phyloP scores from a whole-genome alignment of 2,888 invertebrate species.

The Tiliacea aurago region DNA sequence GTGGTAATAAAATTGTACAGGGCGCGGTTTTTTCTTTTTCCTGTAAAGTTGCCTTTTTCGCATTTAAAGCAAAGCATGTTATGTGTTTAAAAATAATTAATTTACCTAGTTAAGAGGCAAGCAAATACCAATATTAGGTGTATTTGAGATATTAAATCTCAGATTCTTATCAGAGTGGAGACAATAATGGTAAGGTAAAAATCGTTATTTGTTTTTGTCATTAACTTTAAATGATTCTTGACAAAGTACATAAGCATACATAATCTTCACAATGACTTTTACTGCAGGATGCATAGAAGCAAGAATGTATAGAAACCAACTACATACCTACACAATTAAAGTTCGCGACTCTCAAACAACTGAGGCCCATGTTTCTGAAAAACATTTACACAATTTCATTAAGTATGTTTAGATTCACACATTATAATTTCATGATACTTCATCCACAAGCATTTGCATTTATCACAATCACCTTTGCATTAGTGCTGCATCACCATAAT shows the following conservation, averaged over 20 bases:
- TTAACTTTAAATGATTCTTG: not conserved
- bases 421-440: constrained; percentile 15
- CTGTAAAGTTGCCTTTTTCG: no score
- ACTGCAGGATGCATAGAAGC: not conserved
- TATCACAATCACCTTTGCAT: constrained; percentile 32
- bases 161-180: constrained; percentile 44
- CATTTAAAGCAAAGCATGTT: no score
- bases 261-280: not conserved
- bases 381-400: not conserved
- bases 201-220: not conserved
- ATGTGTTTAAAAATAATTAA: no score
- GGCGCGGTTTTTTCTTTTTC: no score
- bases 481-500: constrained; percentile 18
- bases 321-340: not conserved
- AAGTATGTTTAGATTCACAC: constrained; percentile 4
- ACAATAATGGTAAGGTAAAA: constrained; percentile 47
- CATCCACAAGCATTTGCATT: constrained; percentile 38
- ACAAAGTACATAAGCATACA: not conserved
- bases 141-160: constrained; percentile 11
- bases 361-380: not conserved
- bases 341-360: not conserved
- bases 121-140: not conserved
- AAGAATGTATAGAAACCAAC: constrained; percentile 3
- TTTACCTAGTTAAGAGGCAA: constrained; percentile 8
- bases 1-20: no score